Evolutionary conservation across 2,888 invertebrate species (phyloP), one percentile per base, ranked within the genome.

Genomic region (Microchrysa polita): DNA sequence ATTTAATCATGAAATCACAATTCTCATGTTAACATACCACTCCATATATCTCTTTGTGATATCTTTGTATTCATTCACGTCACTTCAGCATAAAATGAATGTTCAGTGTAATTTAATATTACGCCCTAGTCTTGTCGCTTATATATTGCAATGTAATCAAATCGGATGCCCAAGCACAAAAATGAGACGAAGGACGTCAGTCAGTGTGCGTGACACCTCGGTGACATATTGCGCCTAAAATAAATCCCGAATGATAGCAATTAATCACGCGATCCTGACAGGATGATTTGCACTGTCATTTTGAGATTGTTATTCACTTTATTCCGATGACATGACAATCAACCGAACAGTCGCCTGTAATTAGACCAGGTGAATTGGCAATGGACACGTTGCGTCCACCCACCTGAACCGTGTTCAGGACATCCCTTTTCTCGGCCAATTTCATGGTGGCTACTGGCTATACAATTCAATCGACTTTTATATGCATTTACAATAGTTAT

Each of bases 271-370:
- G 52, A 27, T 67, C 67, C 67, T 67, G 67, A 53, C 67, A 67
- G 67, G 67, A 67, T 67, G 67, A 67, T 67, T 67, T 53, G 67
- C 67, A 44, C 53, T 67, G 67, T 67, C 67, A 67, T 67, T 67
- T 52, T 16, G 53, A 53, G 53, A 67, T 52, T 67, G 67, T 67
- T 67, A 44, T 20, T 53, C 53, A 67, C 44, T 67, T 52, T 53
- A 53, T 53, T 65, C n/a, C 20, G 53, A 67, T 23, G 67, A 53
- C 23, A 67, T 67, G 53, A 16, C 53, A 52, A 27, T 67, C 53
- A 48, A 14, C 67, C 23, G 48, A 52, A 9, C 14, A 18, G 23
- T 48, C 14, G 9, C 16, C 20, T n/a, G 34, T 67, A 53, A 53
- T 67, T 67, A 27, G 52, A 42, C 20, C 67, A 67, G 53, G 67